Base-by-base conservation (phyloP, 1,140 invertebrate species). In the Dreissena polymorpha region DNA sequence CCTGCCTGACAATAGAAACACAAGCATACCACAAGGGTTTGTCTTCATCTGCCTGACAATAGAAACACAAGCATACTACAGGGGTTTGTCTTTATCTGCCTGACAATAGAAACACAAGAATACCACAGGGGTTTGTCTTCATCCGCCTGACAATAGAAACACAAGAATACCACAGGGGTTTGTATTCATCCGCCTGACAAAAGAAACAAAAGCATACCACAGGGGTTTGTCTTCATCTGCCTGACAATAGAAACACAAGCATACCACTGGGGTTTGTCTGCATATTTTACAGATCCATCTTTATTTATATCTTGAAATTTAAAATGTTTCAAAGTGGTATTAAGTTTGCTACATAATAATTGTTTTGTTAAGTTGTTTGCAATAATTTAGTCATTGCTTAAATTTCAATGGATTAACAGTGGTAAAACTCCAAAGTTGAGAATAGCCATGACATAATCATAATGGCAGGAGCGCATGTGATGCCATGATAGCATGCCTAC, bases 201-300 rank as follows among this genome's bases (percentile, higher is more conserved):
- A n/a, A 85, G 29, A n/a, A 85, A 85, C 55, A 85, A 12, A 7
- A 79, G 53, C 16, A 85, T n/a, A n/a, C n/a, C n/a, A n/a, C n/a
- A n/a, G n/a, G n/a, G n/a, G 23, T 49, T 75, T 55, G 57, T 85
- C 71, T 10, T 85, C 77, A 13, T 85, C 83, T 12, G 69, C 51
- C 83, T 85, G 55, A 16, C 39, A 74, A 55, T 16, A 73, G n/a
- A 39, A 2, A 39, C 3, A 8, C 39, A 39, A 39, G 39, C 3
- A 8, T 39, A 5, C 2, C 39, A 39, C 39, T 5, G 39, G 39
- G 39, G 39, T 39, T 5, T 63, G 60, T 25, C 23, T 10, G 2
- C 10, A n/a, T n/a, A n/a, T n/a, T n/a, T n/a, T n/a, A n/a, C n/a
- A n/a, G n/a, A 63, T 63, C 2, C 18, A 63, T 21, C 7, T n/a